Percentiles rank a stretch among this genome's conserved stretches.
Evolutionary conservation across 2,797 vertebrate species (phyloP).

Genomic region (Sebastes kiyomatsui): DNA sequence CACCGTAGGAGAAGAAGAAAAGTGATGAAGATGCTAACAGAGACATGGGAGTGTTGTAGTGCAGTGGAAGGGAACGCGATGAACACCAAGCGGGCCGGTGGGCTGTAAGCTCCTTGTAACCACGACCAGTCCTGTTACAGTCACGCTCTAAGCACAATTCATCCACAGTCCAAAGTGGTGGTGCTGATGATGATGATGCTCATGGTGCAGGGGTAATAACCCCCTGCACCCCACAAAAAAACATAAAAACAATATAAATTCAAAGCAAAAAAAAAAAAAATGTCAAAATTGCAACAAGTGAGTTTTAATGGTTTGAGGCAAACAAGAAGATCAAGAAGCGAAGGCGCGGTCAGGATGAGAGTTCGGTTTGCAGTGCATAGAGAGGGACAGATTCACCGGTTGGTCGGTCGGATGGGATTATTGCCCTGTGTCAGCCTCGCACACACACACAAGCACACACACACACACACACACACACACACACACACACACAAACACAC

Average conservation of each 20-base stretch:
- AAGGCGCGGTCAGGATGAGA: conserved; percentile 76
- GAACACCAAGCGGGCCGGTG: conserved; percentile 28
- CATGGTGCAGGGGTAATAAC: not conserved
- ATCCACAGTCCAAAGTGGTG: conserved; percentile 44
- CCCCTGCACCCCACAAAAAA: not conserved
- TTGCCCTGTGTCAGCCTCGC: conserved; percentile 71
- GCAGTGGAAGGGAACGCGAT: conserved; percentile 8
- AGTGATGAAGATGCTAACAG: conserved; percentile 8
- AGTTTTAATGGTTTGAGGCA: conserved; percentile 71
- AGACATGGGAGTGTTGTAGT: conserved; percentile 52
- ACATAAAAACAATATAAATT: conserved; percentile 45
- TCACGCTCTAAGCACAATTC: conserved; percentile 42
- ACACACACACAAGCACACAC: conserved; percentile 40
- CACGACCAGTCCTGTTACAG: conserved; percentile 21
- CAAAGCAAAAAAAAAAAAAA: conserved; percentile 47
- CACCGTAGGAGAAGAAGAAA: conserved; percentile 9
- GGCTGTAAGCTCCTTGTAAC: conserved; percentile 33
- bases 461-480: conserved; percentile 25
- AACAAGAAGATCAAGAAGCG: conserved; percentile 49
- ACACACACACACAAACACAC: conserved; percentile 2
- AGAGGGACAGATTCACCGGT: conserved; percentile 60
- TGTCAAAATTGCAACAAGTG: conserved; percentile 48
- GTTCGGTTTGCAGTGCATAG: conserved; percentile 82
- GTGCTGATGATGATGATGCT: conserved; percentile 15
- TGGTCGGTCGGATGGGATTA: conserved; percentile 60